A percentile compares a stretch with the other conserved stretches of the same genome.
phyloP scores from a whole-genome alignment of 30 jellyfish, hydroid and myxozoan genomes.

The Haliclystus octoradiatus region DNA sequence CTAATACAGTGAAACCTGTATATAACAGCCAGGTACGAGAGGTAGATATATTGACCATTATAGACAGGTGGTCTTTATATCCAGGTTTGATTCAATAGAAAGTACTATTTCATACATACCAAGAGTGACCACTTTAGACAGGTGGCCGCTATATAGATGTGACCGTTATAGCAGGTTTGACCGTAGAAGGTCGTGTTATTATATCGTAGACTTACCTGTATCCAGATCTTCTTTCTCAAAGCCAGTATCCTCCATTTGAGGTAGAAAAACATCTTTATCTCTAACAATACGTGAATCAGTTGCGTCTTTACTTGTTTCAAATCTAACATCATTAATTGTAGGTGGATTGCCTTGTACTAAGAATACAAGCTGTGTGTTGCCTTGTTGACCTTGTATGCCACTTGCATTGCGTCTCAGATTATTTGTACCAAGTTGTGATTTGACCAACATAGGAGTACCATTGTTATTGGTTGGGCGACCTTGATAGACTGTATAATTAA shows the following conservation, averaged over 20 bases:
- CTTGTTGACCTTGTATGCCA: not conserved
- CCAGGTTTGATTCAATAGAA: too few relatives aligned
- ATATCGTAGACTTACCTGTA: constrained; percentile 36
- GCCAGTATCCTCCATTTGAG: constrained; percentile 46
- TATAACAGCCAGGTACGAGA: too few relatives aligned
- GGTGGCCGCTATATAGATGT: too few relatives aligned
- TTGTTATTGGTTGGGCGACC: not conserved
- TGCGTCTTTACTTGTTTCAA: not conserved
- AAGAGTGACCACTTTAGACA: too few relatives aligned
- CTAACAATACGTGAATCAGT: constrained; percentile 9
- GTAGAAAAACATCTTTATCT: constrained; percentile 55
- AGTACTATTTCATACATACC: too few relatives aligned
- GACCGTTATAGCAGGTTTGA: too few relatives aligned
- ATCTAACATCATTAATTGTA: not conserved
- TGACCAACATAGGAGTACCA: not conserved
- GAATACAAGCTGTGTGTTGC: not conserved
- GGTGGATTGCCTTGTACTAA: not conserved
- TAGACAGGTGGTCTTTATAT: too few relatives aligned
- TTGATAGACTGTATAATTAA: not conserved
- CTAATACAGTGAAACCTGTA: too few relatives aligned
- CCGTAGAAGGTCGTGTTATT: too few relatives aligned
- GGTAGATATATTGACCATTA: too few relatives aligned
- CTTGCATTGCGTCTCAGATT: not conserved
- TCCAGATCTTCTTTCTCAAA: constrained; percentile 29
- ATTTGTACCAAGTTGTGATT: not conserved